These are phyloP conservation scores for Pantelozetes paolii DNA, from an alignment of 2,888 invertebrate species.

Conservation along the genomic window DNA sequence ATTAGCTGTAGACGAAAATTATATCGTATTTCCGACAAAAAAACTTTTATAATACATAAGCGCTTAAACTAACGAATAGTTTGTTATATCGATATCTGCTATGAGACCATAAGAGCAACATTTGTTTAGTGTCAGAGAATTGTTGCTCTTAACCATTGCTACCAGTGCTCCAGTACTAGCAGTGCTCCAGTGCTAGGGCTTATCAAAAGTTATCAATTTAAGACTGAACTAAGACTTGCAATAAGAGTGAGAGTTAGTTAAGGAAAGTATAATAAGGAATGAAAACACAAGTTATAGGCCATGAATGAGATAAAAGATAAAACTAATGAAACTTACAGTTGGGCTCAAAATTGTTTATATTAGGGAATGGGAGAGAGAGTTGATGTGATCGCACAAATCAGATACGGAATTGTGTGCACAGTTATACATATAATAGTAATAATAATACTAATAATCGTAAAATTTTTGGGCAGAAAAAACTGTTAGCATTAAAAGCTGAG, in stretches of 20 bases:
- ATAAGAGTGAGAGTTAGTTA: background rate
- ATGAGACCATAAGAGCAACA: constrained; percentile 16
- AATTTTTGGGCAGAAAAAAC: constrained; percentile 18
- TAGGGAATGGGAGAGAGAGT: background rate
- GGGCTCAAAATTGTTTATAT: background rate
- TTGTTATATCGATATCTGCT: background rate
- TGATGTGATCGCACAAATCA: constrained; percentile 19
- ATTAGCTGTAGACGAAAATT: constrained; percentile 32
- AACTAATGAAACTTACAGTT: constrained; percentile 32
- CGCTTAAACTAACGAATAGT: background rate
- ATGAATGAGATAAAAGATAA: constrained; percentile 33
- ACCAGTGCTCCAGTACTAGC: too few species aligned
- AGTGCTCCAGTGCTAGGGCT: background rate
- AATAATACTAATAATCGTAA: constrained; percentile 30
- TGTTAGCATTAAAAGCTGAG: background rate
- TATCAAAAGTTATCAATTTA: constrained; percentile 20
- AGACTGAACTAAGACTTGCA: too few species aligned
- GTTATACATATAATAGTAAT: constrained; percentile 3
- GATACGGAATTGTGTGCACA: constrained; percentile 4
- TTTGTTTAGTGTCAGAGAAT: constrained; percentile 22
- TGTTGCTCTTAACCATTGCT: constrained; percentile 31
- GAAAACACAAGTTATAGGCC: background rate
- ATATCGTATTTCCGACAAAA: background rate
- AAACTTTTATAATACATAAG: constrained; percentile 6
- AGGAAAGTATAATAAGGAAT: background rate